These are phyloP conservation scores for Gambusia yucatana DNA, from an alignment of 2,797 vertebrate genomes.

Conservation along the genomic window DNA sequence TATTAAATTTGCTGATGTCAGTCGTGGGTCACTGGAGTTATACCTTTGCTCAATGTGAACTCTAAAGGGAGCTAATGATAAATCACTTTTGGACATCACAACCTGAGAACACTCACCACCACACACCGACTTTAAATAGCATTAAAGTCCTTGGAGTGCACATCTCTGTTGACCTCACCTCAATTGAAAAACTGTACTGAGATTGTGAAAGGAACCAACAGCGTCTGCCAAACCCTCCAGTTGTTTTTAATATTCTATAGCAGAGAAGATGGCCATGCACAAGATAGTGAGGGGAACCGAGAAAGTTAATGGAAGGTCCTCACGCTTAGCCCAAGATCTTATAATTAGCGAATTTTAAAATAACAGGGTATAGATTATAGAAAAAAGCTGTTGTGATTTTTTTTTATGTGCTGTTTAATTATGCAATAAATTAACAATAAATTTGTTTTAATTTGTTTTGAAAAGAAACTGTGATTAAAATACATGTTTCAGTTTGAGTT, in stretches of 20 bases:
- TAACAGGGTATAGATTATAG: not conserved
- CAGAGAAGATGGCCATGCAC: not conserved
- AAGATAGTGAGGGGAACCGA: not conserved
- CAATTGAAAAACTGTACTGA: not conserved
- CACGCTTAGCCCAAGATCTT: not conserved
- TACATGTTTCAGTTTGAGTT: not conserved
- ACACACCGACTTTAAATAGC: not conserved
- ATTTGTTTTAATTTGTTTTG: not conserved
- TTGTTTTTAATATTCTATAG: not conserved
- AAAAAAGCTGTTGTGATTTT: not conserved
- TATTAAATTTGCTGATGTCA: not conserved
- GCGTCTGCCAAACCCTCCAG: not conserved
- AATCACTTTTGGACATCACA: not conserved
- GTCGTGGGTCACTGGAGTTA: not conserved
- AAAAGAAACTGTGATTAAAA: not conserved
- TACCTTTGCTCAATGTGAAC: not conserved
- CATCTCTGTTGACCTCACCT: not conserved
- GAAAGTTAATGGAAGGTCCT: not conserved
- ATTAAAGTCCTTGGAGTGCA: not conserved
- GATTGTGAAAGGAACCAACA: not conserved
- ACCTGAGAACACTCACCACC: not conserved
- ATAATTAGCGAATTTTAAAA: not conserved
- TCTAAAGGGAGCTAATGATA: not conserved
- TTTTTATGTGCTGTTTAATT: not conserved
- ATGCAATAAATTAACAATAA: not conserved